phyloP scores from a whole-genome alignment of 2,888 invertebrate genomes.

The Psococerastis gibbosa region DNA sequence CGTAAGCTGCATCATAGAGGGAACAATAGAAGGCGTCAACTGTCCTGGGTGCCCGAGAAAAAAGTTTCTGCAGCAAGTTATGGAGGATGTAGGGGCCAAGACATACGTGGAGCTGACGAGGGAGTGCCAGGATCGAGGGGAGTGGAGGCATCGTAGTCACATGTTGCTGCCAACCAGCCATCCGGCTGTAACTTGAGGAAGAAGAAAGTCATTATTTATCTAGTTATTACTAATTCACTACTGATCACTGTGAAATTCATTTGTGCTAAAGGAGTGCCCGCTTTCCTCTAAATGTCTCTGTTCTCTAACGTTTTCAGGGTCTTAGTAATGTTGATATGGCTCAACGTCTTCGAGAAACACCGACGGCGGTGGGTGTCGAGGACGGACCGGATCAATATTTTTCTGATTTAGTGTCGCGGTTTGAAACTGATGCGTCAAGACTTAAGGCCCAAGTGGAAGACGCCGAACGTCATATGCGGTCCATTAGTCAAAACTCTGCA shows the following conservation, averaged over 20 bases:
- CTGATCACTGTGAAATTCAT: neutral
- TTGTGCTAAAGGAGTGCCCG: neutral
- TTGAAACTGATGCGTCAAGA: conserved; percentile 47
- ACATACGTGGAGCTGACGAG: too few species aligned
- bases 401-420: conserved; percentile 42
- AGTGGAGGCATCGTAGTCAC: too few species aligned
- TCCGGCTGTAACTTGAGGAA: too few species aligned
- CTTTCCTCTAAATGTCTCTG: conserved; percentile 3
- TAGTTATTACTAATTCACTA: neutral
- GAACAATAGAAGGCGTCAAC: too few species aligned
- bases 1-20: too few species aligned
- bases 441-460: conserved; percentile 52
- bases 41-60: too few species aligned
- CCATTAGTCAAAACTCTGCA: conserved; percentile 39
- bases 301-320: conserved; percentile 21
- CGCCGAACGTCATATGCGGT: conserved; percentile 50
- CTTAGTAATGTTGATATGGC: conserved; percentile 58
- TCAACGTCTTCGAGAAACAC: conserved; percentile 57
- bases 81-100: too few species aligned
- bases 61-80: too few species aligned
- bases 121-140: too few species aligned
- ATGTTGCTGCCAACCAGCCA: too few species aligned
- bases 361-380: conserved; percentile 54
- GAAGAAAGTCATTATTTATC: too few species aligned
- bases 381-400: conserved; percentile 51